These are phyloP conservation scores for Euborellia annulipes DNA, from an alignment of 1,140 invertebrate species.

Conservation along the genomic window DNA sequence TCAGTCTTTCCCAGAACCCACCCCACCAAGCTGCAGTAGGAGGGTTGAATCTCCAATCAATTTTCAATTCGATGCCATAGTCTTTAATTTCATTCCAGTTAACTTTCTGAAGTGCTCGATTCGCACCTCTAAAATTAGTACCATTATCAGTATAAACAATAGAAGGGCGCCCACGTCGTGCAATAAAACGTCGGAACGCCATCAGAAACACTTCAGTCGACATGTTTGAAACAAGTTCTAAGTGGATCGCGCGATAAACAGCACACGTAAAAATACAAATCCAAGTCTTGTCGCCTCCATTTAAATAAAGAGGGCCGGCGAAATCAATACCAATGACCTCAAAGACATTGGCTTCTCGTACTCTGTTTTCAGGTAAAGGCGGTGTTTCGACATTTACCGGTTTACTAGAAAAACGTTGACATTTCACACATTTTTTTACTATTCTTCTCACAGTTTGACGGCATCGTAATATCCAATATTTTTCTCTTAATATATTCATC, in stretches of 20 bases:
- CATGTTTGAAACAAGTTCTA: slow-evolving; percentile 24
- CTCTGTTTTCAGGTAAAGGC: slow-evolving; percentile 18
- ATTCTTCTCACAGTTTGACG: too few relatives aligned
- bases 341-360: slow-evolving; percentile 18
- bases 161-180: slow-evolving; percentile 19
- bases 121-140: slow-evolving; percentile 24
- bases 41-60: slow-evolving; percentile 24
- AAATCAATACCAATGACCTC: slow-evolving; percentile 23
- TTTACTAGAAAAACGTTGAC: too few relatives aligned
- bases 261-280: slow-evolving; percentile 25
- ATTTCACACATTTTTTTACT: too few relatives aligned
- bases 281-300: slow-evolving; percentile 18
- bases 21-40: slow-evolving; percentile 27
- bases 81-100: too few relatives aligned
- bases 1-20: slow-evolving; percentile 26
- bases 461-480: too few relatives aligned
- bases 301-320: slow-evolving; percentile 20
- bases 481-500: too few relatives aligned
- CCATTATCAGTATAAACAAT: slow-evolving; percentile 24
- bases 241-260: slow-evolving; percentile 26
- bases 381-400: slow-evolving; percentile 9
- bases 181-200: slow-evolving; percentile 25
- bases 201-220: slow-evolving; percentile 23
- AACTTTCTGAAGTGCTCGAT: slow-evolving; percentile 10
- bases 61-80: too few relatives aligned